Evolutionary conservation across 2,797 vertebrate species (phyloP), one percentile per base, ranked within the genome.

Genomic region (Xenops minutus): DNA sequence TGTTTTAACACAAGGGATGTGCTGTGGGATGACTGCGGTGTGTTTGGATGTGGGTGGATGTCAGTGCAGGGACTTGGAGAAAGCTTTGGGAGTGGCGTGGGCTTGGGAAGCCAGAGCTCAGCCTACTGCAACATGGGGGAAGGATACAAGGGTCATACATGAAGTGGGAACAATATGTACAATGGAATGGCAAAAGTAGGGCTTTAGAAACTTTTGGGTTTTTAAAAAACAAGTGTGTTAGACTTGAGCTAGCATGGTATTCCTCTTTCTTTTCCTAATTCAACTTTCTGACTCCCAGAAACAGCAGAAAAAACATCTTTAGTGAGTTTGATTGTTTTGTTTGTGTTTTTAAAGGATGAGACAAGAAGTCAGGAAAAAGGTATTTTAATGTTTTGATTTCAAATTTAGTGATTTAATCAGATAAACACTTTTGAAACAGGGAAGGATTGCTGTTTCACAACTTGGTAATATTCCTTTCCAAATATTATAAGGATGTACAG

Each of bases 41-140:
- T 39, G 55, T 49, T 54, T 63, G 44, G 36, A 18, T 23, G 26
- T 16, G 72, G 22, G 29, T 20, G 41, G n/a, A 23, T 2, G 10
- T 36, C 7, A 14, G 16, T 36, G 29, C 0, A 0, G 54, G 37
- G 62, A 30, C 52, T 44, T 43, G 30, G 7, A 56, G 56, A 56
- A 93, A 52, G 30, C 41, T 73, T 19, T 14, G 3, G 15, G 41
- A 43, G 27, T 46, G 27, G 5, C 4, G 0, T 29, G 23, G 72
- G 27, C 49, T 55, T 54, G 16, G 27, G 27, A 55, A 68, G 30
- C 36, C 54, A 51, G 44, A 55, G 16, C 14, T 46, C 9, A 12
- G 44, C 8, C 30, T 61, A 3, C 8, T n/a, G n/a, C 0, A 0
- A 43, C 20, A 8, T 2, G 4, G 9, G 17, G 19, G 3, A 55